Evolutionary conservation across 2,113 vertebrate species (phyloP).

Genomic region (Cyanocitta stelleri): DNA sequence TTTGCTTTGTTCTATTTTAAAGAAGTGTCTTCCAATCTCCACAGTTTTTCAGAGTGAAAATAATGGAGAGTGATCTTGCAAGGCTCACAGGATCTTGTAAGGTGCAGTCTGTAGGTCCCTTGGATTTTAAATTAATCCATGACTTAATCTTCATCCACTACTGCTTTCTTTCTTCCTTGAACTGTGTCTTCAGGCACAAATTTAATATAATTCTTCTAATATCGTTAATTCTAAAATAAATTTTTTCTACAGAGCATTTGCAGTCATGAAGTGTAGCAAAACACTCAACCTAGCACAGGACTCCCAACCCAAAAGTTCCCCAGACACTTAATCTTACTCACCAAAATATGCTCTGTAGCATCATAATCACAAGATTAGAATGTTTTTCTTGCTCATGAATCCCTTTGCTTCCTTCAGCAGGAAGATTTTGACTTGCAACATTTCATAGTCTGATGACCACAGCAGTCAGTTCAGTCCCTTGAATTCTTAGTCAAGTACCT

Average conservation of each 20-base stretch:
- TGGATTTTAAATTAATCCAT: not conserved
- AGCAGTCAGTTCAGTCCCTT: not conserved
- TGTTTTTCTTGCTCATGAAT: not conserved
- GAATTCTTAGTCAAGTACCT: not conserved
- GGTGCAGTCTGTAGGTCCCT: not conserved
- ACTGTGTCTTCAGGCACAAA: not conserved
- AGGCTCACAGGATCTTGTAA: not conserved
- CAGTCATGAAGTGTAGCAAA: not conserved
- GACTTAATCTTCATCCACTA: not conserved
- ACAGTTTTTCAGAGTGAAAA: not conserved
- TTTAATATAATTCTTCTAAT: not conserved
- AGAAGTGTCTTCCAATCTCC: not conserved
- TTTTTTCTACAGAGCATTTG: not conserved
- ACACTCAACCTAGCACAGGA: not conserved
- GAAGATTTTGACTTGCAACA: not conserved
- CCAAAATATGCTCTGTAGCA: not conserved
- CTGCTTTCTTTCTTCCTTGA: not conserved
- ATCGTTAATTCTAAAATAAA: not conserved
- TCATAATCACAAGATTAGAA: not conserved
- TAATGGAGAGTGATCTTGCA: not conserved
- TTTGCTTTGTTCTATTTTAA: not conserved
- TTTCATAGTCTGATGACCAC: not conserved
- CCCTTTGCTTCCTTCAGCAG: not conserved
- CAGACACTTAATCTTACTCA: not conserved
- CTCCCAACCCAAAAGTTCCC: not conserved